These are phyloP conservation scores for Menidia menidia DNA, from an alignment of 2,797 vertebrate genomes.

Conservation along the genomic window DNA sequence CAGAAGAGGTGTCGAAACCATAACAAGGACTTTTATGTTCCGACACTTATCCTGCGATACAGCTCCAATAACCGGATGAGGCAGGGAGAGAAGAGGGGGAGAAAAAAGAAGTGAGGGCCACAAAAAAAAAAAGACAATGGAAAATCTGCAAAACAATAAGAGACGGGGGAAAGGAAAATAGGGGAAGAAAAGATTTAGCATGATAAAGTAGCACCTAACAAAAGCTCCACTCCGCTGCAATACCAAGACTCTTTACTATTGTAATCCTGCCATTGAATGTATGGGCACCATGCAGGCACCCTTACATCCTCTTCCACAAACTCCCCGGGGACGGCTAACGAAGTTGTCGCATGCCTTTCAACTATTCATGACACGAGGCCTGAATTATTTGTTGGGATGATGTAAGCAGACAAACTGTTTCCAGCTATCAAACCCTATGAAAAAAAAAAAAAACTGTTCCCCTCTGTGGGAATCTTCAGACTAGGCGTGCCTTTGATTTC, in stretches of 20 bases:
- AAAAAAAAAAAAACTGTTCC: slow-evolving; percentile 44
- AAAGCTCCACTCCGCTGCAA: slow-evolving; percentile 67
- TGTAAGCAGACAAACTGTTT: slow-evolving; percentile 73
- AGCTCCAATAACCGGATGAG: slow-evolving; percentile 49
- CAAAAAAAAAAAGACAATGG: slow-evolving; percentile 17
- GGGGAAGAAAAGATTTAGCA: slow-evolving; percentile 60
- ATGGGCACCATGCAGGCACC: slow-evolving; percentile 68
- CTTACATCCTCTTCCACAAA: slow-evolving; percentile 64
- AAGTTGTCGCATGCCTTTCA: slow-evolving; percentile 80
- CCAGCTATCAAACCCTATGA: slow-evolving; percentile 52
- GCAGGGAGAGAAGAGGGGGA: slow-evolving; percentile 18
- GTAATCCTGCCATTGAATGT: slow-evolving; percentile 55
- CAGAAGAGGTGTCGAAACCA: slow-evolving; percentile 61
- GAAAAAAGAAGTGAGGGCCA: background rate
- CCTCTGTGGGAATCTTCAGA: slow-evolving; percentile 79
- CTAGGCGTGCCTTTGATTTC: slow-evolving; percentile 77
- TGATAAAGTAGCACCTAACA: slow-evolving; percentile 73
- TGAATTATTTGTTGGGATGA: slow-evolving; percentile 77
- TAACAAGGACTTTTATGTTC: slow-evolving; percentile 75
- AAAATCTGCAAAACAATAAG: slow-evolving; percentile 17
- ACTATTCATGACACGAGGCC: slow-evolving; percentile 74
- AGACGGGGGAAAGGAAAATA: slow-evolving; percentile 1
- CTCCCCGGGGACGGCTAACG: slow-evolving; percentile 75
- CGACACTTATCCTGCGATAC: slow-evolving; percentile 49
- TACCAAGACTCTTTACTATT: slow-evolving; percentile 56